Base-by-base conservation (phyloP, 2,888 invertebrate genomes). In the Callosobruchus maculatus region DNA sequence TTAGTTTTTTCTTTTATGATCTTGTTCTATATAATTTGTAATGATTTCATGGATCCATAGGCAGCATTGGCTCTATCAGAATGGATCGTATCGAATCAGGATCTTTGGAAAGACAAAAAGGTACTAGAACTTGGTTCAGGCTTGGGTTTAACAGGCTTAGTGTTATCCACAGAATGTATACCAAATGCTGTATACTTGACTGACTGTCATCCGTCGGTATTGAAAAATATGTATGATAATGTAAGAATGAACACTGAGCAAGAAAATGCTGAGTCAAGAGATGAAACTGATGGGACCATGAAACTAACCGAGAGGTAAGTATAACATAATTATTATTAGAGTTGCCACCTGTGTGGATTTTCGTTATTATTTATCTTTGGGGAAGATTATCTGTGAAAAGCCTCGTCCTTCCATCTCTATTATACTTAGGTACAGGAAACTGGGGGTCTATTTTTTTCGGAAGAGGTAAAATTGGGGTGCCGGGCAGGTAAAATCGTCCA, bases 91-190 rank as follows among this genome's bases (percentile, higher is more conserved):
- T 84, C 87, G 73, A 90, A 94, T 82, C 85, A 86, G 80, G 79
- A 88, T 9, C 70, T 86, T 22, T 88, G 94, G 69, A 72, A 81
- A 5, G 85, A 87, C 13, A 93, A 92, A 86, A 87, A 84, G 70
- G 82, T 95, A 3, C 81, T 95, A 4, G 95, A 95, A 87, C 87
- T 95, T 3, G 95, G 95, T 70, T 92, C 93, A 18, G 95, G 95
- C 26, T 89, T 93, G 21, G 95, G 95, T 0, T 88, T 95, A 72
- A 90, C 93, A 67, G 94, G 95, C 21, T 88, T 95, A 67, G 87
- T 90, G 2, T 85, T 92, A 67, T 87, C 90, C 30, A 89, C 90
- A 73, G 83, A 86, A 71, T 92, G 92, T 81, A 76, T 85, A 30
- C 89, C 91, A 0, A 85, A 88, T 72, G 85, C 88, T 71, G 88